phyloP scores from a whole-genome alignment of 2,113 vertebrate species.

The Prinia subflava region DNA sequence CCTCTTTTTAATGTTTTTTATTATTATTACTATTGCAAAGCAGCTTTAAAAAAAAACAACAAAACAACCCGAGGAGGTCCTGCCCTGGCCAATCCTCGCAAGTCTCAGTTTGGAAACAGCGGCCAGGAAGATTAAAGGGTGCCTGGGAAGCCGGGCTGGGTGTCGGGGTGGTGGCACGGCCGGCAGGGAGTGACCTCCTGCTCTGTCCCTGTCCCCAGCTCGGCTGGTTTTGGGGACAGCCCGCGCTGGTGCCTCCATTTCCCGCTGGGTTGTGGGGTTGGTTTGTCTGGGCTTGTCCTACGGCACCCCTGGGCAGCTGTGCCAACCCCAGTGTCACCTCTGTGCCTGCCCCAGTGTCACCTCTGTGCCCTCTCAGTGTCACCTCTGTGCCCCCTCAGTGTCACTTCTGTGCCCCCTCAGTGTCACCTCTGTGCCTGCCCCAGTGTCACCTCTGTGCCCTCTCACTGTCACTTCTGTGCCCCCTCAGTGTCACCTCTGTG shows the following conservation, averaged over 20 bases:
- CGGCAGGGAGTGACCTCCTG: not conserved
- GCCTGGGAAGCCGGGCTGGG: not conserved
- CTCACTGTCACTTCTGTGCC: too few relatives aligned
- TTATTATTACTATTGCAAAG: not conserved
- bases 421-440: too few relatives aligned
- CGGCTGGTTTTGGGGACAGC: accelerated
- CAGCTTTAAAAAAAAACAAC: not conserved
- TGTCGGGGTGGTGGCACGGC: not conserved
- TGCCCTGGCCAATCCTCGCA: not conserved
- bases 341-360: accelerated
- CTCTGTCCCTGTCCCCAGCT: not conserved
- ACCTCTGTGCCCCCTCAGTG: too few relatives aligned
- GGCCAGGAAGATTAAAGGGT: constrained; percentile 56
- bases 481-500: too few relatives aligned
- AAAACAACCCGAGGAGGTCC: not conserved
- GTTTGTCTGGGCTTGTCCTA: not conserved
- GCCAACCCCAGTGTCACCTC: too few relatives aligned
- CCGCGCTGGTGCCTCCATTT: accelerated
- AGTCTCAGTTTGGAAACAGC: constrained; percentile 40
- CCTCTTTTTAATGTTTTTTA: not conserved
- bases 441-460: too few relatives aligned
- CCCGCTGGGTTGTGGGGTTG: not conserved
- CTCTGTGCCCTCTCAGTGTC: too few relatives aligned
- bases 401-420: too few relatives aligned
- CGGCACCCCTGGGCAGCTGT: too few relatives aligned